Base-by-base conservation (phyloP, 2,113 vertebrate genomes). In the Sinocyclocheilus grahami region DNA sequence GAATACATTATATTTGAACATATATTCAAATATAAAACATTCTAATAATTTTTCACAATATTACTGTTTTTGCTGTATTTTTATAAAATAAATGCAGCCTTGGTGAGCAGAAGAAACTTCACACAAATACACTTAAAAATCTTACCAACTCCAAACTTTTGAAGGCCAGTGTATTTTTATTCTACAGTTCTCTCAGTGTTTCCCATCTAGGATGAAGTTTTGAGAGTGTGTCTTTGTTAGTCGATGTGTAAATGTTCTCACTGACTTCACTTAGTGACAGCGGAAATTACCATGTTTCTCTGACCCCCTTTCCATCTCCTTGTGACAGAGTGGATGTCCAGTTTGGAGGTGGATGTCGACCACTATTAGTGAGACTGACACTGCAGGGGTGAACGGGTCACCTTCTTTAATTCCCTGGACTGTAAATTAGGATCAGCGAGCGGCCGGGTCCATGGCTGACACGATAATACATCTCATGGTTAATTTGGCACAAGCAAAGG, bases 401-500 rank as follows among this genome's bases (percentile, higher is more conserved):
- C 81, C 33, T n/a, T 48, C 80, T 89, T 86, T 39, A 85, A 85
- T 84, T 89, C 89, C 83, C 89, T 55, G 79, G 67, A 78, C 88
- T 76, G 63, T 88, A 82, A 87, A 89, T 89, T 83, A 88, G 71
- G 86, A 46, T 51, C 84, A 83, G 82, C 51, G 69, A 80, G 75
- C 30, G 22, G 18, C 67, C n/a, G 33, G 78, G 74, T 65, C 53
- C 79, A 39, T 48, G 0, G 11, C 53, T 74, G 53, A 74, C 53
- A 78, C 30, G 82, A 74, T 86, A 89, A 86, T 86, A 88, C 77
- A 83, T 86, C 86, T 84, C 89, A 85, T 86, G 86, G 86, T 88
- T 91, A 89, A 91, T 90, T 91, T 90, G 87, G 65, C 80, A 71
- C 51, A 77, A 86, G 78, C 48, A 76, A 88, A 89, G 80, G 71